Evolutionary conservation across 1,140 invertebrate genomes (phyloP), one percentile per base, ranked within the genome.

Genomic region (Apis dorsata): DNA sequence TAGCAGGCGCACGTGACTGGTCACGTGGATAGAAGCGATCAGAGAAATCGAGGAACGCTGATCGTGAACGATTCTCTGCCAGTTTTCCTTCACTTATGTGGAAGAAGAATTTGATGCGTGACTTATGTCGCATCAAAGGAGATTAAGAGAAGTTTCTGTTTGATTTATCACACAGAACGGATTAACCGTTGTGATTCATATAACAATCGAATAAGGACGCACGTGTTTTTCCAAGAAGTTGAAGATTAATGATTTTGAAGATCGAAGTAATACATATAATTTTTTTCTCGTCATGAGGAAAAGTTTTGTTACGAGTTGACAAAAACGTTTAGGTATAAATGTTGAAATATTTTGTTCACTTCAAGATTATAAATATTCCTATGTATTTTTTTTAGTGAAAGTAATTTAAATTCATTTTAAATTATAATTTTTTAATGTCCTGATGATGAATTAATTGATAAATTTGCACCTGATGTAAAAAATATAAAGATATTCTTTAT

Each of bases 1-100:
- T 84, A 65, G 34, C 57, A 8, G n/a, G 19, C 19, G 65, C 88
- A 89, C 88, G 85, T 90, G 83, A 72, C 79, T 57, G 53, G 76
- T 57, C 88, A 86, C 89, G 89, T 88, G 88, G 28, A 81, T 28
- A 19, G 51, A 8, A 53, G 74, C 5, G 34, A 62, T 72, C 68
- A 24, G 59, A 71, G 34, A 79, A 79, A 79, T 76, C 71, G 68
- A 66, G 44, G 24, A 79, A 53, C 78, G 57, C 66, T 62, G 24
- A 83, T 80, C 60, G 44, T 57, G 60, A 44, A 2, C 53, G 55
- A 62, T 65, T n/a, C 55, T 73, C 34, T 0, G 17, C 24, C 63
- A 13, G 24, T 51, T 44, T 65, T 28, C 44, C 53, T 76, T 7
- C n/a, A 11, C 53, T 2, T 17, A n/a, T 34, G 7, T 10, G 17